These are phyloP conservation scores for Ascaphus truei DNA, from an alignment of 2,113 vertebrate genomes.

Conservation along the genomic window DNA sequence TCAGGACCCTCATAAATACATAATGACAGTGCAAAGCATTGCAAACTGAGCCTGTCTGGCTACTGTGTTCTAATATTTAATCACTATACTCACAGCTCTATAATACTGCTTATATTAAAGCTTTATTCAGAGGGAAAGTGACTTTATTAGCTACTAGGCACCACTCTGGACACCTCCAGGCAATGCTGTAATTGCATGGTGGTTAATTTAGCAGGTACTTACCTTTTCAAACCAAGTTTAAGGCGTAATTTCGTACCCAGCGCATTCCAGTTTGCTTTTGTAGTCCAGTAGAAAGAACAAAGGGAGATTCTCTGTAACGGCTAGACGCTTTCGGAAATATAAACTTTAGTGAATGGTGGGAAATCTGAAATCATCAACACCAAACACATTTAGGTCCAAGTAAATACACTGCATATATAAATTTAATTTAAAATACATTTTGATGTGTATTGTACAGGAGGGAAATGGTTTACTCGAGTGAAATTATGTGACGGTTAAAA, in stretches of 20 bases:
- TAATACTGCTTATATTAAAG: not conserved
- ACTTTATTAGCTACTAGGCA: constrained; percentile 8
- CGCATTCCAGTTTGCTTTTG: not conserved
- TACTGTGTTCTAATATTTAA: not conserved
- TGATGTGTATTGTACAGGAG: too few species aligned
- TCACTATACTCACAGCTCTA: not conserved
- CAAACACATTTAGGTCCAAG: too few species aligned
- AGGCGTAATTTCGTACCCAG: not conserved
- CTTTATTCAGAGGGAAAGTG: not conserved
- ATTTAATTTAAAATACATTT: too few species aligned
- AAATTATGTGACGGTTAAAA: too few species aligned
- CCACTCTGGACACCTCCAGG: constrained; percentile 9
- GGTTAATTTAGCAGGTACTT: not conserved
- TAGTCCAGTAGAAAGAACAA: not conserved
- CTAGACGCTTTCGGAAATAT: constrained; percentile 23
- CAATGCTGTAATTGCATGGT: constrained; percentile 13
- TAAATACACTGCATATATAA: too few species aligned
- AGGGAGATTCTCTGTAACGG: not conserved
- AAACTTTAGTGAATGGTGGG: not conserved
- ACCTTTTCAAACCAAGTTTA: not conserved
- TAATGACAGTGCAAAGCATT: not conserved
- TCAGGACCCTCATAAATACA: not conserved
- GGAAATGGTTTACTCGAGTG: too few species aligned
- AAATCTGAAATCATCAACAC: not conserved
- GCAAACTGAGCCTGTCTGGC: not conserved